Evolutionary conservation across 2,113 vertebrate genomes (phyloP).

Genomic region (Marmota monax): DNA sequence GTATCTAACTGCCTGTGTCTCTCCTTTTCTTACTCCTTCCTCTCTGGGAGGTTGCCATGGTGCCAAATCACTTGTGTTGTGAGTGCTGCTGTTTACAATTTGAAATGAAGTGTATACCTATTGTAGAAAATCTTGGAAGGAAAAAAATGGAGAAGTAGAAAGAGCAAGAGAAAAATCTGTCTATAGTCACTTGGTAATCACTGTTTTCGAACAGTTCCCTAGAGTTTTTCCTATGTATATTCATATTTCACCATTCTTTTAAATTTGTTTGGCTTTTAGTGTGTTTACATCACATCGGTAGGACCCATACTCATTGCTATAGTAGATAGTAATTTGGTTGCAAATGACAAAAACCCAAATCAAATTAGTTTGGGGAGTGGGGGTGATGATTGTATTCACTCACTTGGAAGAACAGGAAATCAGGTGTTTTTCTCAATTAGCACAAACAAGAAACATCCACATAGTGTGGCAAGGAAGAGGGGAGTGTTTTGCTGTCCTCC

Average conservation of each 20-base stretch:
- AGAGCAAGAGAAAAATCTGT: not conserved
- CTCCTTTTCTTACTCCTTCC: not conserved
- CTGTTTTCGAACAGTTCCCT: not conserved
- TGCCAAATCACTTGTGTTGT: not conserved
- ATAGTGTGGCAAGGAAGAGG: not conserved
- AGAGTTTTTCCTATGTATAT: not conserved
- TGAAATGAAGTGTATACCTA: not conserved
- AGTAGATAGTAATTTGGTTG: not conserved
- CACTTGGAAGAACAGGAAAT: not conserved
- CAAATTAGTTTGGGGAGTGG: slow-evolving; percentile 5
- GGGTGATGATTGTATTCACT: not conserved
- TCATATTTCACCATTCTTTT: not conserved
- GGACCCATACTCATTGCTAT: not conserved
- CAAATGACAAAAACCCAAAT: slow-evolving; percentile 32
- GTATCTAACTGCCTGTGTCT: not conserved
- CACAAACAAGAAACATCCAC: not conserved
- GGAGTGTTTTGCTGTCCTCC: not conserved
- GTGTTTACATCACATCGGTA: not conserved
- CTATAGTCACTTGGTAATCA: slow-evolving; percentile 34
- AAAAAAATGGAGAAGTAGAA: not conserved
- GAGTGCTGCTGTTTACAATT: not conserved
- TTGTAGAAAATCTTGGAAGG: slow-evolving; percentile 18
- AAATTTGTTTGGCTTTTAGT: slow-evolving; percentile 5
- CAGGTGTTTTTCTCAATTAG: not conserved
- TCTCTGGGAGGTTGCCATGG: slow-evolving; percentile 21